Evolutionary conservation across 2,113 vertebrate genomes (phyloP).

Genomic region (Cochlearius cochlearius): DNA sequence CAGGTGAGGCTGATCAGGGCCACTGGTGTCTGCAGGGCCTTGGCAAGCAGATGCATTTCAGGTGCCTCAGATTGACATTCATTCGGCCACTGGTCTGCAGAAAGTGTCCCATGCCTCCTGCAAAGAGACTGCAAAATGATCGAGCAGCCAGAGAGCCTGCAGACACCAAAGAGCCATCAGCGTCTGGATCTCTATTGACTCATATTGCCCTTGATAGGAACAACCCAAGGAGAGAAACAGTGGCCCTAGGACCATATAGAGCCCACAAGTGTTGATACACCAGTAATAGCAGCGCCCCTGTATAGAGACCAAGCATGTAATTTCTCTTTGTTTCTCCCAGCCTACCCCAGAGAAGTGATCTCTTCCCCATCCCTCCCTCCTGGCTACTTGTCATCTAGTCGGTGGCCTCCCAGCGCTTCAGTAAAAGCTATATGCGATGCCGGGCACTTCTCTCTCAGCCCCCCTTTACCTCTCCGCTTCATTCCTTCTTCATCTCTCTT

Average conservation of each 20-base stretch:
- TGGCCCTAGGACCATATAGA: neutral
- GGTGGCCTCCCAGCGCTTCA: neutral
- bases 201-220: neutral
- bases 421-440: neutral
- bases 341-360: neutral
- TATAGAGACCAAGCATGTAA: fast-evolving
- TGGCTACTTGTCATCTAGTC: neutral
- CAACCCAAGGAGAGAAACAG: neutral
- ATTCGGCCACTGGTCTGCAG: neutral
- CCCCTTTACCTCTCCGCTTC: neutral
- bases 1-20: neutral
- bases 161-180: neutral
- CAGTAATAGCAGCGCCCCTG: neutral
- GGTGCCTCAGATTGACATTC: neutral
- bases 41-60: neutral
- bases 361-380: neutral
- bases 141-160: neutral
- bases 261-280: neutral
- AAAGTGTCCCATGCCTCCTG: neutral
- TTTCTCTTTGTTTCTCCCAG: neutral
- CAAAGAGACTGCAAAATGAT: neutral
- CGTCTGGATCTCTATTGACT: neutral
- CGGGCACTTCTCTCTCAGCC: neutral
- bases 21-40: neutral
- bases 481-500: neutral